Base-by-base conservation (phyloP, 2,888 invertebrate species). In the Hydriomena furcata region DNA sequence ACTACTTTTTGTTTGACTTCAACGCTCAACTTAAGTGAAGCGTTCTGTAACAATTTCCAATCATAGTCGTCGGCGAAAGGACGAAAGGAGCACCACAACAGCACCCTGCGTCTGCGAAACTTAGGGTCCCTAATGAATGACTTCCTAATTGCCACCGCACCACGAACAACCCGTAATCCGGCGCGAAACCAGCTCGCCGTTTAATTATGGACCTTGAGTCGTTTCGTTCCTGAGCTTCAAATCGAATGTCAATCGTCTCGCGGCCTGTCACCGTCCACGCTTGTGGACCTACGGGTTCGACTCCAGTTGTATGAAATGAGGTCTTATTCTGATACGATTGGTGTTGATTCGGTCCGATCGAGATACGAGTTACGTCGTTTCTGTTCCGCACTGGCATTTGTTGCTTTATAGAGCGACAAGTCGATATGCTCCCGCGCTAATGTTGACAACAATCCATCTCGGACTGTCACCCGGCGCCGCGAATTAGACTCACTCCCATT, bases 61-160 rank as follows among this genome's bases (percentile, higher is more conserved):
- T 72, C 61, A 67, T 71, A 69, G 67, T 68, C 65, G 64, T 71
- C 73, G 37, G 73, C 71, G 70, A 79, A 81, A 82, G 79, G 78
- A 74, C 71, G 70, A 79, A 81, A 82, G 79, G 78, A 74, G 67
- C 72, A 63, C 44, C 60, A 85, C 75, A 72, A 68, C 75, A 83
- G 87, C 87, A 90, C 89, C 90, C 86, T 82, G 79, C 85, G 88
- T 89, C 89, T 90, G 88, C 87, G 76, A 86, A 90, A 89, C 88
- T 89, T 89, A 88, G 88, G 90, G 89, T 85, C 82, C 87, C 81
- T 89, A 89, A 90, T 90, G 90, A 90, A 88, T 81, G 82, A 90
- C 90, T 90, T 89, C 90, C 90, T 90, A 90, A 90, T 90, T 89
- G 89, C 86, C 85, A 86, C 84, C 72, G 78, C 79, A 78, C 79